Percentiles rank a stretch among this genome's conserved stretches.
Evolutionary conservation across 2,797 vertebrate genomes (phyloP).

Genomic region (Cynodonichthys magdalenae): DNA sequence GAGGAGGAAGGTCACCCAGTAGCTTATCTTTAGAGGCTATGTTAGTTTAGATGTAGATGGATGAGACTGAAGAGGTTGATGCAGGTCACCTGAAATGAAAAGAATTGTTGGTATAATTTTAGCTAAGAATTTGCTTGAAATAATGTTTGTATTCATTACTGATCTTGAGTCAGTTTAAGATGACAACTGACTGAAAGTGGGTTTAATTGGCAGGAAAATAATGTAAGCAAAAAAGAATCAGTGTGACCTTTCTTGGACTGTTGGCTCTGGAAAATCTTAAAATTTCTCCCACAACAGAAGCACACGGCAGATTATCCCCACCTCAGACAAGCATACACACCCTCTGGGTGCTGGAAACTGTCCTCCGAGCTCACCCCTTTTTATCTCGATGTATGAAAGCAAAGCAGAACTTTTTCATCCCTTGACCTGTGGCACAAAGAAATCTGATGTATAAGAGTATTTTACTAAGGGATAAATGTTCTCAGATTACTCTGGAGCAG

Average conservation of each 20-base stretch:
- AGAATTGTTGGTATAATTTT: slow-evolving; percentile 15
- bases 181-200: slow-evolving; percentile 7
- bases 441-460: slow-evolving; percentile 1
- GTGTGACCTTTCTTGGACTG: slow-evolving; percentile 41
- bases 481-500: slow-evolving; percentile 24
- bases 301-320: slow-evolving; percentile 59
- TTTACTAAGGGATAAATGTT: slow-evolving; percentile 30
- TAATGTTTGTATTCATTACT: neutral
- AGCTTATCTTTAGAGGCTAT: slow-evolving; percentile 46
- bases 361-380: slow-evolving; percentile 13
- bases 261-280: slow-evolving; percentile 57
- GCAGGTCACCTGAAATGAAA: slow-evolving; percentile 22
- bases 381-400: neutral
- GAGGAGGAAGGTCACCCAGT: slow-evolving; percentile 46
- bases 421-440: neutral
- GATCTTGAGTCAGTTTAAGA: neutral
- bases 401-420: no score
- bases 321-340: slow-evolving; percentile 4
- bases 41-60: slow-evolving; percentile 29
- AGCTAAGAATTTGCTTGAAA: neutral
- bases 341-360: slow-evolving; percentile 7
- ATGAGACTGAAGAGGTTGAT: slow-evolving; percentile 24
- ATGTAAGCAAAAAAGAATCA: slow-evolving; percentile 31
- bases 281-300: slow-evolving; percentile 52
- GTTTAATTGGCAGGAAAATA: slow-evolving; percentile 21